Evolutionary conservation across 2,797 vertebrate species (phyloP).

Genomic region (Caiman crocodilus): DNA sequence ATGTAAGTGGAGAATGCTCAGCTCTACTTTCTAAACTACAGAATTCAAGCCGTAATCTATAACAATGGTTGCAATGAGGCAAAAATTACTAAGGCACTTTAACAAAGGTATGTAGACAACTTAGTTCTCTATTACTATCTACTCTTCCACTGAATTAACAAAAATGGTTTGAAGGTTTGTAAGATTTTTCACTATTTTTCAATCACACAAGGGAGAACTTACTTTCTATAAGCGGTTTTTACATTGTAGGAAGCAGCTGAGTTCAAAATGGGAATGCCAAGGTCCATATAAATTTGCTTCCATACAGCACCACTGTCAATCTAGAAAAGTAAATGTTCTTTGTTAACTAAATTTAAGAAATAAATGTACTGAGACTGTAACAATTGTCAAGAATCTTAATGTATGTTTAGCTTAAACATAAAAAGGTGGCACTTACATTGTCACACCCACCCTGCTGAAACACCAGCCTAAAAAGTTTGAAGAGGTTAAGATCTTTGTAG

Average conservation of each 20-base stretch:
- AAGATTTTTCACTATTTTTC: neutral
- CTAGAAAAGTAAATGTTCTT: constrained; percentile 79
- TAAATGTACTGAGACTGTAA: neutral
- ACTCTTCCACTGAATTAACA: neutral
- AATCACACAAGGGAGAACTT: constrained; percentile 71
- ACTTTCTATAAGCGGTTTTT: constrained; percentile 99
- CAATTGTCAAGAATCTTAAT: constrained; percentile 4
- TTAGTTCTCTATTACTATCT: neutral
- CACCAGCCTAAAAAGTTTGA: constrained; percentile 97
- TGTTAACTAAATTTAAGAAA: constrained; percentile 63
- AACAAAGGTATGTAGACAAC: neutral
- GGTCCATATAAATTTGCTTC: constrained; percentile 99
- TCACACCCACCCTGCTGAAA: constrained; percentile 94
- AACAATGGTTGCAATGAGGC: neutral
- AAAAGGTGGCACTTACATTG: constrained; percentile 85
- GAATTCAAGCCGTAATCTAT: neutral
- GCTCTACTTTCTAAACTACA: neutral
- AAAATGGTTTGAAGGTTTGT: neutral
- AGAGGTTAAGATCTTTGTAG: constrained; percentile 98
- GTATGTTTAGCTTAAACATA: constrained; percentile 10
- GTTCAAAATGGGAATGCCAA: constrained; percentile 98
- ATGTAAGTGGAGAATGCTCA: neutral
- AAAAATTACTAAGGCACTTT: neutral
- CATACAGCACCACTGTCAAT: constrained; percentile 97
- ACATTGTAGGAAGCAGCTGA: constrained; percentile 99